Conservation (phyloP, 2,888 invertebrate species). For the Nasonovia ribisnigri region DNA sequence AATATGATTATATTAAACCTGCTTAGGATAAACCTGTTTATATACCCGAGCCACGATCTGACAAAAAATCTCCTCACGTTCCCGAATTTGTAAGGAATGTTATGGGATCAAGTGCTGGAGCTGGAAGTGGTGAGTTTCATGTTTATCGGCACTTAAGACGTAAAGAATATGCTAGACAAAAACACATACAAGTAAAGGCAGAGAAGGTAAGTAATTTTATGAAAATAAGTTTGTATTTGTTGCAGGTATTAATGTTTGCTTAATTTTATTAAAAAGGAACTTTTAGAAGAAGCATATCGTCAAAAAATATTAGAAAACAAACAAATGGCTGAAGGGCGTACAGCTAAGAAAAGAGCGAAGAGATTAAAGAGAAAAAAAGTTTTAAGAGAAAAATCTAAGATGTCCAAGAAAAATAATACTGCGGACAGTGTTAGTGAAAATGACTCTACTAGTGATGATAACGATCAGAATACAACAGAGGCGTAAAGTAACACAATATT, state of each 20-base stretch:
- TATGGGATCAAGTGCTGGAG: constrained; percentile 99
- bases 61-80: constrained; percentile 82
- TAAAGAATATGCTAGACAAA: constrained; percentile 96
- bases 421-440: constrained; percentile 45
- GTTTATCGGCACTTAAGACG: constrained; percentile 95
- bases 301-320: constrained; percentile 83
- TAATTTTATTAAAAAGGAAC: constrained; percentile 76
- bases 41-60: constrained; percentile 86
- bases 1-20: too few relatives aligned
- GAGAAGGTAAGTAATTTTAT: constrained; percentile 75
- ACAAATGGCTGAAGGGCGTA: constrained; percentile 80
- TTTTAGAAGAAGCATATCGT: constrained; percentile 86
- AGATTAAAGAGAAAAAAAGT: constrained; percentile 75
- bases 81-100: constrained; percentile 98
- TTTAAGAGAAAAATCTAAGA: constrained; percentile 70
- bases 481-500: neutral
- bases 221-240: neutral
- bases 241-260: neutral
- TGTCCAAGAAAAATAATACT: constrained; percentile 53
- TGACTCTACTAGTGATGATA: constrained; percentile 68
- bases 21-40: constrained; percentile 87
- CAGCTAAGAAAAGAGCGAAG: constrained; percentile 93
- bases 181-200: constrained; percentile 90
- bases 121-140: constrained; percentile 99
- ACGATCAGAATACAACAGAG: constrained; percentile 17